Base-by-base conservation (phyloP, 2,888 invertebrate species). In the Drosophila bunnanda region DNA sequence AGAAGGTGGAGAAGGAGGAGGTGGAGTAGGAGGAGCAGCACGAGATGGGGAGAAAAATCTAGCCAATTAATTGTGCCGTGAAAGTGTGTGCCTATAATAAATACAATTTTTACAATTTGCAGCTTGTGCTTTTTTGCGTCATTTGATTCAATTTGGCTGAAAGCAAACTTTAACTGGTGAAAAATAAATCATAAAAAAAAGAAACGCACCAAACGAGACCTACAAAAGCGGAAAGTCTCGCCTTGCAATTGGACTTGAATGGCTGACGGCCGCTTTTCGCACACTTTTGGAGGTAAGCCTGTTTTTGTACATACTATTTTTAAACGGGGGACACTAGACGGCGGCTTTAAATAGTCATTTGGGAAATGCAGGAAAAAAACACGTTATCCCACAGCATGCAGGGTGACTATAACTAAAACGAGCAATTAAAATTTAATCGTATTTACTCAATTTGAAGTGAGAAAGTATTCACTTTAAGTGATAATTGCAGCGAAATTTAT, bases 41-140 rank as follows among this genome's bases (percentile, higher is more conserved):
- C 46, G 13, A 43, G 68, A 60, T 54, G 67, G 60, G 44, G 43
- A 55, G 41, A 80, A 59, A 88, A 77, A 79, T 79, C 80, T 85
- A 86, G 78, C 80, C 87, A 86, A 88, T 83, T 86, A 83, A 88
- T 86, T 41, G 67, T 55, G 67, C 67, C 56, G 67, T 39, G 67
- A 67, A 71, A 73, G 50, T 73, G 64, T 73, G 74, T 62, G 46
- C 48, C 60, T 48, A 77, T 88, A 80, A 88, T 82, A 75, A 88
- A 88, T 75, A 71, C 77, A 56, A 77, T 75, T 88, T 67, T 67
- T 67, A 60, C 69, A 53, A 56, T 66, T 74, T 74, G 68, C 82
- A 73, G 82, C 32, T 85, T 79, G 72, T 76, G 66, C 53, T 52
- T 71, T 80, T 25, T 81, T 62, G 58, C 69, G 60, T 69, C 38